These are phyloP conservation scores for Drosophila kepulauana DNA, from an alignment of 1,140 invertebrate species.

Conservation along the genomic window DNA sequence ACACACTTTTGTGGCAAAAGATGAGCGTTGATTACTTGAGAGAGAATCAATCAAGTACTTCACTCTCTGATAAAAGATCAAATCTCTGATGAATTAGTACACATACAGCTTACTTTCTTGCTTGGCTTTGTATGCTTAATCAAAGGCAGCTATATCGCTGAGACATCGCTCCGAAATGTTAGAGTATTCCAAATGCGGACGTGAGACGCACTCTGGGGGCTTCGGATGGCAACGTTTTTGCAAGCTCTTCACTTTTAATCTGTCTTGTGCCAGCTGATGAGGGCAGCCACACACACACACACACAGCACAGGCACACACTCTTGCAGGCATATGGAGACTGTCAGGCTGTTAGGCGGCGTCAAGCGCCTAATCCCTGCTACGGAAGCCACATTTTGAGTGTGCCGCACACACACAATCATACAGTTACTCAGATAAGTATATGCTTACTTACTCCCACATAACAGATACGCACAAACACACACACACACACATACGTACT, in stretches of 20 bases:
- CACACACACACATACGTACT: conserved; percentile 33
- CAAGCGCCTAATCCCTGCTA: conserved; percentile 70
- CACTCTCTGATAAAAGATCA: background rate
- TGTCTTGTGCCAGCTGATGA: conserved; percentile 56
- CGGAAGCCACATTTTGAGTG: conserved; percentile 67
- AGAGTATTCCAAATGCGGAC: conserved; percentile 26
- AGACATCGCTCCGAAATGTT: conserved; percentile 2
- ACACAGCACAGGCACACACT: conserved; percentile 32
- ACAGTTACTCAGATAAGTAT: conserved; percentile 38
- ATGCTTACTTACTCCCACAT: conserved; percentile 47
- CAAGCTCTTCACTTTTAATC: conserved; percentile 79
- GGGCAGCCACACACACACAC: conserved; percentile 37
- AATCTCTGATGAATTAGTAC: conserved; percentile 13
- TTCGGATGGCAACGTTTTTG: conserved; percentile 50
- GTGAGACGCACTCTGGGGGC: conserved; percentile 17
- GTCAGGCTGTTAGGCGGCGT: conserved; percentile 49
- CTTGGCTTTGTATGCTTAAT: background rate
- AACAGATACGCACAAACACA: conserved; percentile 11
- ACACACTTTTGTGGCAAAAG: background rate
- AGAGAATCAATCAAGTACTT: conserved; percentile 9
- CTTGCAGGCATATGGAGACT: conserved; percentile 69
- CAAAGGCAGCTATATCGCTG: conserved; percentile 3
- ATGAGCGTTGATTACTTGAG: background rate
- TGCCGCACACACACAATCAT: conserved; percentile 26
- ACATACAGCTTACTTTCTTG: background rate